These are phyloP conservation scores for Pilophorus perplexus DNA, from an alignment of 2,888 invertebrate genomes.

Conservation along the genomic window DNA sequence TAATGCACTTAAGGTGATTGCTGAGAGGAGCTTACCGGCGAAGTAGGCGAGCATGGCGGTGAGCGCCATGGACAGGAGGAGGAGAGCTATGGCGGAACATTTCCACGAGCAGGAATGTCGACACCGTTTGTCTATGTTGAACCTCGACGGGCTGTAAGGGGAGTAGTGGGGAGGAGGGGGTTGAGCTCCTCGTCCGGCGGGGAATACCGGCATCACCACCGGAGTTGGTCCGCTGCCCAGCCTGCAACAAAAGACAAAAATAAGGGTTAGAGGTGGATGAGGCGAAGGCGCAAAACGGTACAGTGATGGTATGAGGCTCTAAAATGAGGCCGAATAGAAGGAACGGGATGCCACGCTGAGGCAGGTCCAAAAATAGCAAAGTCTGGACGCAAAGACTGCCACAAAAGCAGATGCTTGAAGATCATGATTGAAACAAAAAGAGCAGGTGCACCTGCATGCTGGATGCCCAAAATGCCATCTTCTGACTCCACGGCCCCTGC, in stretches of 20 bases:
- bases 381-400: no score
- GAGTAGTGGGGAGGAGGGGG: conserved; percentile 70
- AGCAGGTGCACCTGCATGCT: no score
- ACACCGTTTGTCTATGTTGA: conserved; percentile 91
- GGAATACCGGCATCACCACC: conserved; percentile 85
- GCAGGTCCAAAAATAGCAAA: no score
- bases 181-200: conserved; percentile 59
- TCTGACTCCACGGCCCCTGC: no score
- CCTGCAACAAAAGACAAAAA: conserved; percentile 27
- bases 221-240: conserved; percentile 62
- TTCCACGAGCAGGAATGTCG: conserved; percentile 95
- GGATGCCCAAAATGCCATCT: no score
- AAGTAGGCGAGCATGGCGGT: conserved; percentile 93
- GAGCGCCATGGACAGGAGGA: conserved; percentile 83
- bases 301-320: neutral
- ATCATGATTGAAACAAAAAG: no score
- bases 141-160: conserved; percentile 58
- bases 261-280: neutral
- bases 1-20: neutral
- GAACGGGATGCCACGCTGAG: no score
- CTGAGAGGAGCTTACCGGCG: conserved; percentile 65
- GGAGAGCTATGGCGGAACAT: conserved; percentile 90
- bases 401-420: no score
- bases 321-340: no score
- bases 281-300: no score